These are phyloP conservation scores for Podargus strigoides DNA, from an alignment of 2,797 vertebrate species.

Conservation along the genomic window DNA sequence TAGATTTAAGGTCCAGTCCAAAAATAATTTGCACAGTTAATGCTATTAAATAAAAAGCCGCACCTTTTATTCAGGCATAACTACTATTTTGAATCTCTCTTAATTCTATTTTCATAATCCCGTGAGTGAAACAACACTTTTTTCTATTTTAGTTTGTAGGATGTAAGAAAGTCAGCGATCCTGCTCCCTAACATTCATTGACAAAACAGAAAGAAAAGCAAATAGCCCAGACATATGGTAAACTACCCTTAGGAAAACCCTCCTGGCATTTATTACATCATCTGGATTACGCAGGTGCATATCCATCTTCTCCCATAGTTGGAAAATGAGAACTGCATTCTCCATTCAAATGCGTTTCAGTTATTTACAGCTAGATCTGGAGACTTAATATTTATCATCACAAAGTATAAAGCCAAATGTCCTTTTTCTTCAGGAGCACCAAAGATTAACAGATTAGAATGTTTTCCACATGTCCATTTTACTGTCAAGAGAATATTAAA, in stretches of 20 bases:
- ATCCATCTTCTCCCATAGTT: conserved; percentile 36
- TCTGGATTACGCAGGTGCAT: conserved; percentile 44
- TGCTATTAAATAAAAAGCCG: background rate
- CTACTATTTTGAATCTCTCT: background rate
- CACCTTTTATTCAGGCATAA: background rate
- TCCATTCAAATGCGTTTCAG: conserved; percentile 54
- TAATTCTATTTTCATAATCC: conserved; percentile 1
- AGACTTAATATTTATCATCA: conserved; percentile 78
- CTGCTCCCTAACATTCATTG: background rate
- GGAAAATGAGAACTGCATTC: conserved; percentile 57
- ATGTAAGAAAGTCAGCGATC: background rate
- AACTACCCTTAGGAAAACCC: background rate
- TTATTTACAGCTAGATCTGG: conserved; percentile 74
- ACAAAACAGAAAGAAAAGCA: background rate
- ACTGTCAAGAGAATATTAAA: conserved; percentile 92
- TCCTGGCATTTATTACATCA: background rate
- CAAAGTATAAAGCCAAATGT: conserved; percentile 78
- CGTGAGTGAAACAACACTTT: background rate
- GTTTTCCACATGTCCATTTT: conserved; percentile 91
- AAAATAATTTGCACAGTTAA: background rate
- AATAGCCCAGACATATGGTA: background rate
- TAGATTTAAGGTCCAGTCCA: background rate
- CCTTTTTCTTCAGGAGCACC: conserved; percentile 79
- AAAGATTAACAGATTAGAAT: conserved; percentile 87
- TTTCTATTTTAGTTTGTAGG: background rate